Percentiles rank a stretch among this genome's conserved stretches.
Evolutionary conservation across 2,113 vertebrate genomes (phyloP).

Genomic region (Cettia cetti): DNA sequence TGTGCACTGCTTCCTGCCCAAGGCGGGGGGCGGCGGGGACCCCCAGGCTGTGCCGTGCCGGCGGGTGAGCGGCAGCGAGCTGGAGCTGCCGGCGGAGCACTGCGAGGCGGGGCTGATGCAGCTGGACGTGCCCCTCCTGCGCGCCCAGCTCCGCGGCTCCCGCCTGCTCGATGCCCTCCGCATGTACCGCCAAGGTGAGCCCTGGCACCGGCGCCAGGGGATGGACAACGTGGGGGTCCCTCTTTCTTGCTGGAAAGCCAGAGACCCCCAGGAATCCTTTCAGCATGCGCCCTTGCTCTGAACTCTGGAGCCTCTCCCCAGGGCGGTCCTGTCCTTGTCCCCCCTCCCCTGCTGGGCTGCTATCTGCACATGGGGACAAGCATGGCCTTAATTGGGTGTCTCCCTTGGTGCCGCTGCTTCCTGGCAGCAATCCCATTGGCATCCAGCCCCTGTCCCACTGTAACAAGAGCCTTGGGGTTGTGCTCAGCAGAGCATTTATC

Average conservation of each 20-base stretch:
- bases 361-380: not conserved
- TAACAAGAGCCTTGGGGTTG: not conserved
- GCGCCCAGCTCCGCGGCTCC: conserved; percentile 90
- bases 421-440: conserved; percentile 21
- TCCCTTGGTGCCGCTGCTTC: not conserved
- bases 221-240: accelerated
- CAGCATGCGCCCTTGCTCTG: accelerated
- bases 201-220: not conserved
- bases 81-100: conserved; percentile 81
- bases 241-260: not conserved
- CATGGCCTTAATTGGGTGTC: conserved; percentile 59
- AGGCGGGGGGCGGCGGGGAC: conserved; percentile 77
- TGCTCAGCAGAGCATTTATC: conserved; percentile 35
- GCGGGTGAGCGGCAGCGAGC: conserved; percentile 80
- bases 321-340: not conserved
- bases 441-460: not conserved
- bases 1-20: conserved; percentile 90
- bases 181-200: conserved; percentile 89
- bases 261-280: not conserved
- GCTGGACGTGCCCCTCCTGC: conserved; percentile 86
- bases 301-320: not conserved
- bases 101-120: conserved; percentile 89
- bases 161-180: conserved; percentile 90
- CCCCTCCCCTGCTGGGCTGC: not conserved
- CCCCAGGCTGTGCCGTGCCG: conserved; percentile 69